Conservation (phyloP, 2,113 vertebrate genomes). For the Eurystomus gularis region DNA sequence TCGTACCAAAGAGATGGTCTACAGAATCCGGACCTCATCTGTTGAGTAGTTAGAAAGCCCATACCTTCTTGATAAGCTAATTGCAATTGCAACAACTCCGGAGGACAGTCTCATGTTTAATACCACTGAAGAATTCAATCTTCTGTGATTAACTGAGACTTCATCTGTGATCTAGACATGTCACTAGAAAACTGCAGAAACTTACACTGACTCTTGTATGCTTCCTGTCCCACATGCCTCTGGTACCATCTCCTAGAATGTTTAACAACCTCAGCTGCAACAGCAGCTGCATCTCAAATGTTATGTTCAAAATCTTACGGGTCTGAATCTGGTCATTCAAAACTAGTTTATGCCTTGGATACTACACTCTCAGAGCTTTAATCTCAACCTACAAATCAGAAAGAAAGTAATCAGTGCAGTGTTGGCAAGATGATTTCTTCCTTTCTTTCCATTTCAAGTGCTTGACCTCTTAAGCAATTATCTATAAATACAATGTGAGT, state of each 20-base stretch:
- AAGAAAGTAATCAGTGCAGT: neutral
- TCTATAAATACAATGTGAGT: neutral
- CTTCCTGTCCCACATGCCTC: neutral
- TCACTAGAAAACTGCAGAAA: neutral
- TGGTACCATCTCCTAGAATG: neutral
- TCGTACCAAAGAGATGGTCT: neutral
- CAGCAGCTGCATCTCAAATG: neutral
- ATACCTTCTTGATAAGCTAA: neutral
- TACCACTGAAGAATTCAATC: neutral
- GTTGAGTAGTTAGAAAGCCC: neutral
- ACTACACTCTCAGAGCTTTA: neutral
- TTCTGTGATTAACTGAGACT: neutral
- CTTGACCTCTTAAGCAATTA: neutral
- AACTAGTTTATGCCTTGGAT: neutral
- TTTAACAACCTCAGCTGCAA: neutral
- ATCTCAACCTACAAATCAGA: neutral
- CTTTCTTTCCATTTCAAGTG: neutral
- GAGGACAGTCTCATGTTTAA: neutral
- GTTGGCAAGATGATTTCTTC: neutral
- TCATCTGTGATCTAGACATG: neutral
- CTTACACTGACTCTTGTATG: neutral
- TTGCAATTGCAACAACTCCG: neutral
- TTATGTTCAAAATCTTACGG: neutral
- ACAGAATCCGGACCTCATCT: neutral
- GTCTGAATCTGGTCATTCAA: neutral